Evolutionary conservation across 1,140 invertebrate genomes (phyloP).

Genomic region (Drosophila saltans): DNA sequence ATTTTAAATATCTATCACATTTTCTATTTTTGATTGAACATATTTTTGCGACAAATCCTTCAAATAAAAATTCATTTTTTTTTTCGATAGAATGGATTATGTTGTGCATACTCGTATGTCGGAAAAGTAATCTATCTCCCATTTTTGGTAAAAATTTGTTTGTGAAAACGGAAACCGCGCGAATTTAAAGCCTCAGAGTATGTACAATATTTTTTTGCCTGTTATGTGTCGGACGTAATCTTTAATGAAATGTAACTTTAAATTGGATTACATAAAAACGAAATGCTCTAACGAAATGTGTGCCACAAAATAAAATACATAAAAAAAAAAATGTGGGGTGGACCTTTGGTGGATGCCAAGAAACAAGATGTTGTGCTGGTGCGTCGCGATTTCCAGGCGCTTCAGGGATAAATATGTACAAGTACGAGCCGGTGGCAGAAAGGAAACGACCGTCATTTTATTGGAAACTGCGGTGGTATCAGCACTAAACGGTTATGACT

Average conservation of each 20-base stretch:
- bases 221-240: constrained; percentile 3
- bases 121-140: background rate
- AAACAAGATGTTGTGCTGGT: constrained; percentile 6
- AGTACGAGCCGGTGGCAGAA: constrained; percentile 17
- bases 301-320: constrained; percentile 33
- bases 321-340: constrained; percentile 23
- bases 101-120: background rate
- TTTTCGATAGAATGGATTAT: background rate
- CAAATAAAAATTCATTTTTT: background rate
- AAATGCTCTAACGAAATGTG: constrained; percentile 45
- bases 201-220: background rate
- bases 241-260: constrained; percentile 61
- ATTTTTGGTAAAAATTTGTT: background rate
- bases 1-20: background rate
- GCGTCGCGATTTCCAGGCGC: constrained; percentile 18
- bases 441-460: constrained; percentile 36
- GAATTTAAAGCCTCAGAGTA: background rate
- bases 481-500: constrained; percentile 60
- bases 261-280: constrained; percentile 58
- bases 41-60: background rate
- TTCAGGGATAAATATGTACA: constrained; percentile 2
- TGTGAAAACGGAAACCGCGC: background rate
- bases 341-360: constrained; percentile 1
- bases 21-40: background rate
- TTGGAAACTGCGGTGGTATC: constrained; percentile 55